Evolutionary conservation across 53 echinoderm and acorn worm species (phyloP).

Genomic region (Hippasteria phrygiana): DNA sequence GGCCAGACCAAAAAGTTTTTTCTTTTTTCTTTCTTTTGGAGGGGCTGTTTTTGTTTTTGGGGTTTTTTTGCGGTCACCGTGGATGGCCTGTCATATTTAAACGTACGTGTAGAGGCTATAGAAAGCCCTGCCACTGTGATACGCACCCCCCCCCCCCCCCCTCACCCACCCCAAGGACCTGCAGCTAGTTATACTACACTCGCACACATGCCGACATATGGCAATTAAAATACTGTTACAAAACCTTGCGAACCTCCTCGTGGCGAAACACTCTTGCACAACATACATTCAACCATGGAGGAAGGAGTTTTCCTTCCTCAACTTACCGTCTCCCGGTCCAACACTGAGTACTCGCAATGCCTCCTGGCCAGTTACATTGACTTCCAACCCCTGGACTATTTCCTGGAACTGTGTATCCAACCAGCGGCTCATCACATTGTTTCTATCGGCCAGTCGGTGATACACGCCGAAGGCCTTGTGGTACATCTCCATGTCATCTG

Average conservation of each 20-base stretch:
- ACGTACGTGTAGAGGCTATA: no score
- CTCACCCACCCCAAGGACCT: not conserved
- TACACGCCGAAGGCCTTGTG: not conserved
- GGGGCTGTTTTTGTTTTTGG: no score
- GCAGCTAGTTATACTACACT: no score
- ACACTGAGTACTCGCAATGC: constrained; percentile 5
- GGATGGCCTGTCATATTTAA: no score
- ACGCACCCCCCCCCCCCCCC: not conserved
- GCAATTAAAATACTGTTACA: no score
- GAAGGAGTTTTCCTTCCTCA: no score
- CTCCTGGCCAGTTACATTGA: not conserved
- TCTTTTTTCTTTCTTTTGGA: no score
- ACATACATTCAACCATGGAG: not conserved
- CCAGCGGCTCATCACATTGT: not conserved
- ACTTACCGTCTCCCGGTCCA: constrained; percentile 41
- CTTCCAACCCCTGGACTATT: not conserved
- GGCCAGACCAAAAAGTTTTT: no score
- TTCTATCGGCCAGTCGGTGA: constrained; percentile 26
- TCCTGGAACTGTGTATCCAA: not conserved
- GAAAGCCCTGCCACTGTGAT: not conserved
- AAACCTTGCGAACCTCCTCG: no score
- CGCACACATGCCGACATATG: not conserved
- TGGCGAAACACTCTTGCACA: no score
- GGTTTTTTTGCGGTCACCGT: no score
- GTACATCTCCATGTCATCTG: not conserved